Percentiles rank a stretch among this genome's conserved stretches.
Evolutionary conservation across 2,888 invertebrate species (phyloP).

Genomic region (Endomychus coccineus): DNA sequence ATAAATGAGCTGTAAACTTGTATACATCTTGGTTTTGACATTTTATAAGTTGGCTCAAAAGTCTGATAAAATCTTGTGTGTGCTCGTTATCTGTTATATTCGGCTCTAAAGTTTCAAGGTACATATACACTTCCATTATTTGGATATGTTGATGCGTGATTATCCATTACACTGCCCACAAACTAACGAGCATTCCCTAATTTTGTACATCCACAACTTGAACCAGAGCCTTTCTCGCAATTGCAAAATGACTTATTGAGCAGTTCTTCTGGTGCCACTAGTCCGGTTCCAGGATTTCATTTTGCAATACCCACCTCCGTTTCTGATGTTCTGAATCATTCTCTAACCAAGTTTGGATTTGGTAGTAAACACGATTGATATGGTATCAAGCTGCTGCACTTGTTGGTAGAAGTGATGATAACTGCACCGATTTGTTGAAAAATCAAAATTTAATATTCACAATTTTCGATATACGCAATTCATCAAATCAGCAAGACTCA

Average conservation of each 20-base stretch:
- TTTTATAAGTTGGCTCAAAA: no score
- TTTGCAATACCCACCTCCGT: conserved; percentile 16
- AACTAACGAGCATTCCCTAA: background rate
- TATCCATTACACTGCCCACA: conserved; percentile 3
- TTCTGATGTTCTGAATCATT: conserved; percentile 1
- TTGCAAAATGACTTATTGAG: conserved; percentile 16
- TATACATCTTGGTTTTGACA: no score
- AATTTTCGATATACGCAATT: conserved; percentile 17
- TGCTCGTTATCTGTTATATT: background rate
- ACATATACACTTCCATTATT: conserved; percentile 2
- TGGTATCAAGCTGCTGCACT: conserved; percentile 30
- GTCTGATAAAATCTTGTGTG: no score
- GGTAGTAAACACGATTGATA: conserved; percentile 17
- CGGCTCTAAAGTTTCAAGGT: background rate
- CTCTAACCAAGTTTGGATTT: background rate
- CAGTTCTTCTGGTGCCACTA: conserved; percentile 21
- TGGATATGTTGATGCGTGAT: conserved; percentile 2
- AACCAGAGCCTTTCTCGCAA: conserved; percentile 18
- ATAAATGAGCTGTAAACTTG: no score
- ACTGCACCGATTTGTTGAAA: conserved; percentile 25
- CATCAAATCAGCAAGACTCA: conserved; percentile 27
- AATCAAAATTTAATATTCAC: conserved; percentile 9
- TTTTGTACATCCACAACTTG: conserved; percentile 25
- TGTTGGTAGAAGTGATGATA: conserved; percentile 30
- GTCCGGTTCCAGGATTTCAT: conserved; percentile 6